A percentile compares a stretch with the other conserved stretches of the same genome.
Evolutionary conservation across 2,113 vertebrate species (phyloP).

Genomic region (Indri indri): DNA sequence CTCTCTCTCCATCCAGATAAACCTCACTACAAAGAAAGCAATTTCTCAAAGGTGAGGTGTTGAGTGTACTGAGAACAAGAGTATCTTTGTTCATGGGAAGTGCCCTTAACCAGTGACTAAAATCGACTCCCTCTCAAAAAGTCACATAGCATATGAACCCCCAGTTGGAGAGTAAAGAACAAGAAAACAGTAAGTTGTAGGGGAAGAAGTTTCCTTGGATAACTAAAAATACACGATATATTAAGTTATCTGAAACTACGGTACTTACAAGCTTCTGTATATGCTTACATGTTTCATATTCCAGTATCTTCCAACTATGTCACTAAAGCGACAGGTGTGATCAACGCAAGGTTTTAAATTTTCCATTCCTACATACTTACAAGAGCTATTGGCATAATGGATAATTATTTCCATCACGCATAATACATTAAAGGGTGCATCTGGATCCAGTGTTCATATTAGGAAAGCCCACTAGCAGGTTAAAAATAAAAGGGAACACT

Average conservation of each 20-base stretch:
- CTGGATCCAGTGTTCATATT: neutral
- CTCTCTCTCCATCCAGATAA: neutral
- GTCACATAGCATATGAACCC: neutral
- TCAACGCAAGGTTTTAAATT: neutral
- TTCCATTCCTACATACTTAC: neutral
- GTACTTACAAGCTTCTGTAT: neutral
- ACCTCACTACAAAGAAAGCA: neutral
- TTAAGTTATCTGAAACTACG: neutral
- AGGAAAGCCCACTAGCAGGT: neutral
- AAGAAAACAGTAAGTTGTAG: neutral
- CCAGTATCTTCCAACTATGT: neutral
- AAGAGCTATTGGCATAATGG: neutral
- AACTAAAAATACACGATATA: neutral
- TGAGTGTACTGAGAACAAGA: neutral
- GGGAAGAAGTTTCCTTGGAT: neutral
- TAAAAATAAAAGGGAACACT: slow-evolving; percentile 45
- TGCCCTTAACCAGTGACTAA: neutral
- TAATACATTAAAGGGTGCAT: neutral
- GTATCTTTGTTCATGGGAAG: neutral
- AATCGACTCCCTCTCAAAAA: neutral
- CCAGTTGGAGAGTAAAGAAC: neutral
- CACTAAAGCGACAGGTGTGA: slow-evolving; percentile 18
- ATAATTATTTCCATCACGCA: slow-evolving; percentile 34
- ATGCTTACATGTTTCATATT: neutral
- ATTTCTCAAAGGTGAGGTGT: neutral